Percentiles rank a stretch among this genome's conserved stretches.
These are phyloP conservation scores for Aphaenogaster floridana DNA, from an alignment of 1,140 invertebrate genomes.

Conservation along the genomic window DNA sequence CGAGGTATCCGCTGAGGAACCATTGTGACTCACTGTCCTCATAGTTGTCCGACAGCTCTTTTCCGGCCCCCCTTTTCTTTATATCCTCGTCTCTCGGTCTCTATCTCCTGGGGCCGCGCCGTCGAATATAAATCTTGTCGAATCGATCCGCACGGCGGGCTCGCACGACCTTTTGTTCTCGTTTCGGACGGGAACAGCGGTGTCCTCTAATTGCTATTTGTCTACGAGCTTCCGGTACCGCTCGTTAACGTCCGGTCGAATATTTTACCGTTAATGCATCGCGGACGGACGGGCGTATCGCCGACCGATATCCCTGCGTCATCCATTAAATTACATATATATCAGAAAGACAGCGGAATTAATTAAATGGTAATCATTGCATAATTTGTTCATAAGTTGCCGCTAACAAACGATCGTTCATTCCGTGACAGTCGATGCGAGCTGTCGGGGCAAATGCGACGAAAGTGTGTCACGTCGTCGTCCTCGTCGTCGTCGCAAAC, in stretches of 20 bases:
- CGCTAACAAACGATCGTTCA: conserved; percentile 33
- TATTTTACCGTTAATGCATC: conserved; percentile 55
- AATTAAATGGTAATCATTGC: conserved; percentile 55
- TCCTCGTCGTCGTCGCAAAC: not conserved
- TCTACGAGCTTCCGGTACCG: conserved; percentile 55
- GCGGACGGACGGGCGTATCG: not conserved
- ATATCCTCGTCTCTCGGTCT: conserved; percentile 9
- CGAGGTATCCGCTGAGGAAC: conserved; percentile 66
- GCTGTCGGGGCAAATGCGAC: not conserved
- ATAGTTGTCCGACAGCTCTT: conserved; percentile 65
- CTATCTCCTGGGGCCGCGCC: not conserved
- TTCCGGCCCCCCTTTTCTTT: conserved; percentile 12
- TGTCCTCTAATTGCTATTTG: conserved; percentile 66
- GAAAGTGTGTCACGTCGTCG: conserved; percentile 28
- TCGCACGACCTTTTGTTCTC: conserved; percentile 52
- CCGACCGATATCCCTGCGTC: conserved; percentile 12
- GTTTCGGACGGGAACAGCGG: conserved; percentile 53
- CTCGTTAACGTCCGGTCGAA: conserved; percentile 55
- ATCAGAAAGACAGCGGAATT: conserved; percentile 35
- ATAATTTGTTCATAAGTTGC: conserved; percentile 54
- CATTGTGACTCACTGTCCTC: conserved; percentile 76
- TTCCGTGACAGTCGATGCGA: conserved; percentile 3
- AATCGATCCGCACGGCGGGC: conserved; percentile 34
- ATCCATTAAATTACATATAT: conserved; percentile 25
- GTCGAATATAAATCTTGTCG: conserved; percentile 58